These are phyloP conservation scores for Rhincodon typus DNA, from an alignment of 2,797 vertebrate genomes.

Conservation along the genomic window DNA sequence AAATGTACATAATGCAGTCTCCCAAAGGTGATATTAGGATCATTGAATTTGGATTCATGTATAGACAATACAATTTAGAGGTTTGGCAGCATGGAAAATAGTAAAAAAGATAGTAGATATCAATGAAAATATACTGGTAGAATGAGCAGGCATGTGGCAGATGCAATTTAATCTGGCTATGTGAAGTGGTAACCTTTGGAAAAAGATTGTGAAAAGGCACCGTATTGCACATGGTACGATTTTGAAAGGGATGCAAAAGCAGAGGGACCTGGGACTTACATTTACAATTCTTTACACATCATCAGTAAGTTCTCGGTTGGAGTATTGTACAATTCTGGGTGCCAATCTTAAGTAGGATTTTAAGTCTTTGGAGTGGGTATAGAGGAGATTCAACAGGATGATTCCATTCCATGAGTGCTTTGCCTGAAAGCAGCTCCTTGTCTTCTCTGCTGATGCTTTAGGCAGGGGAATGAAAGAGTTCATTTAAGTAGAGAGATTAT, in stretches of 20 bases:
- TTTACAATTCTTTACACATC: not conserved
- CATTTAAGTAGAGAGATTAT: not conserved
- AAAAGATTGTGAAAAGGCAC: not conserved
- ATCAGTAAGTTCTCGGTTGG: not conserved
- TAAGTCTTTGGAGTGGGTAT: not conserved
- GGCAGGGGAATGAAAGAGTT: not conserved
- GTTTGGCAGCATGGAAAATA: not conserved
- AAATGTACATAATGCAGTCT: not conserved
- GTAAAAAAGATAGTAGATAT: not conserved
- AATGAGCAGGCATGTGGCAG: not conserved
- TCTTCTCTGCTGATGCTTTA: no score
- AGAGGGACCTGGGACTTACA: not conserved
- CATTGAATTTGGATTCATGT: not conserved
- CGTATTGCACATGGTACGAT: not conserved
- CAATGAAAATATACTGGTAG: not conserved
- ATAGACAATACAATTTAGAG: not conserved
- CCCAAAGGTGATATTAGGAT: not conserved
- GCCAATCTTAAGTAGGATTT: not conserved
- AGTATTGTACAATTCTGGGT: not conserved
- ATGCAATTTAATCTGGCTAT: not conserved
- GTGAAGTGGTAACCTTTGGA: not conserved
- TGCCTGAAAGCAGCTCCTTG: no score
- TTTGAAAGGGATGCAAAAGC: not conserved
- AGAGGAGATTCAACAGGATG: not conserved
- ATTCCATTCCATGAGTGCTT: no score